These are phyloP conservation scores for Drosophila sucinea DNA, from an alignment of 1,140 invertebrate species.

Conservation along the genomic window DNA sequence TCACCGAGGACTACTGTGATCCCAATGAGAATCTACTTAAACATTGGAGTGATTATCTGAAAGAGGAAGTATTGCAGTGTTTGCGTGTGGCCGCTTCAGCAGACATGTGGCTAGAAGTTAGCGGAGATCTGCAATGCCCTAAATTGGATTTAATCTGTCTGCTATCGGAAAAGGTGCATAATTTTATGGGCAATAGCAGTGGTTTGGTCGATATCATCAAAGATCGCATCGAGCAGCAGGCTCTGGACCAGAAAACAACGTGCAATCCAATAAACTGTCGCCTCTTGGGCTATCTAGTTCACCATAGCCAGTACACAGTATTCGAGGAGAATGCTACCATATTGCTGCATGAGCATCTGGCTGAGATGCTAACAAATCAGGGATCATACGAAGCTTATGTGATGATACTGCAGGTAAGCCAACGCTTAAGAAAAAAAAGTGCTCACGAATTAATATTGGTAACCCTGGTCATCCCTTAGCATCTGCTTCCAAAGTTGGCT, in stretches of 20 bases:
- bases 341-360: constrained; percentile 66
- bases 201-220: constrained; percentile 59
- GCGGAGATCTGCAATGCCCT: not conserved
- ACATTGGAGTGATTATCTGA: constrained; percentile 65
- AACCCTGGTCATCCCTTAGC: constrained; percentile 23
- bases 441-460: not conserved
- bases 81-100: constrained; percentile 51
- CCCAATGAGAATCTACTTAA: constrained; percentile 74
- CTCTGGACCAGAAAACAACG: constrained; percentile 22
- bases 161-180: constrained; percentile 57
- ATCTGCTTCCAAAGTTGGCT: constrained; percentile 59
- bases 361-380: constrained; percentile 55
- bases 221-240: constrained; percentile 49
- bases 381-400: constrained; percentile 61
- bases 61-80: constrained; percentile 51
- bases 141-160: constrained; percentile 46
- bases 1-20: constrained; percentile 80
- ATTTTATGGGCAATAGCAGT: constrained; percentile 58
- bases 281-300: constrained; percentile 52
- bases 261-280: constrained; percentile 53
- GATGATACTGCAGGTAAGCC: constrained; percentile 60
- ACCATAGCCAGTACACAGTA: constrained; percentile 48
- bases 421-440: not conserved
- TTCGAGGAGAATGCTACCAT: constrained; percentile 73
- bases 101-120: constrained; percentile 56